Base-by-base conservation (phyloP, 2,113 vertebrate genomes). In the Mellivora capensis region DNA sequence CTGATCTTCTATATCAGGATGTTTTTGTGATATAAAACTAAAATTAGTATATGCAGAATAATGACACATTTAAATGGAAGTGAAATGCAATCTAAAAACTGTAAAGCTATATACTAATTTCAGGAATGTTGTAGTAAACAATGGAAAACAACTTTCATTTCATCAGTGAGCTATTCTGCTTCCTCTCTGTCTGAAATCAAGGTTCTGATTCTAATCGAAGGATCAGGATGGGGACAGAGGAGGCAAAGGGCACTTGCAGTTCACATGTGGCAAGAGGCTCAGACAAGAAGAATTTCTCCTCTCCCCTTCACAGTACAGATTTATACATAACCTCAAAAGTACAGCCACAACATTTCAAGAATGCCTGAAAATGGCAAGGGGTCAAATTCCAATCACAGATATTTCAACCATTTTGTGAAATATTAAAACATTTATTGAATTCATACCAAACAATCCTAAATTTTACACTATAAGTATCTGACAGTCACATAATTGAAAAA, bases 101-200 rank as follows among this genome's bases (percentile, higher is more conserved):
- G 3, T 61, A 87, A 94, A 69, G 62, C 59, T 34, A 81, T 39
- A n/a, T 25, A 37, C 37, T 97, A 97, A 97, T 97, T 97, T 96
- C 62, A 98, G 97, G 0, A 83, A 95, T 1, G 92, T 23, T 88
- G 87, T 90, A 92, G 93, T 61, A 47, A 72, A 95, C 52, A 93
- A 95, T 31, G 39, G 54, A 97, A 97, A 97, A 93, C 85, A 93
- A 97, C 87, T 96, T 96, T 1, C 94, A 83, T 49, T 87, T 82
- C 85, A 67, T 87, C 67, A 77, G n/a, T 87, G 42, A 57, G 6
- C 0, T 91, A 77, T 90, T 96, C 64, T 88, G 91, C 95, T 97
- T 92, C 49, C 31, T 87, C 52, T 96, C 39, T 97, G 96, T 79
- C 91, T 96, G 96, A 71, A 91, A 87, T 84, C 89, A 95, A 98